Conservation (phyloP, 2,888 invertebrate species). For the Cyaniris semiargus region DNA sequence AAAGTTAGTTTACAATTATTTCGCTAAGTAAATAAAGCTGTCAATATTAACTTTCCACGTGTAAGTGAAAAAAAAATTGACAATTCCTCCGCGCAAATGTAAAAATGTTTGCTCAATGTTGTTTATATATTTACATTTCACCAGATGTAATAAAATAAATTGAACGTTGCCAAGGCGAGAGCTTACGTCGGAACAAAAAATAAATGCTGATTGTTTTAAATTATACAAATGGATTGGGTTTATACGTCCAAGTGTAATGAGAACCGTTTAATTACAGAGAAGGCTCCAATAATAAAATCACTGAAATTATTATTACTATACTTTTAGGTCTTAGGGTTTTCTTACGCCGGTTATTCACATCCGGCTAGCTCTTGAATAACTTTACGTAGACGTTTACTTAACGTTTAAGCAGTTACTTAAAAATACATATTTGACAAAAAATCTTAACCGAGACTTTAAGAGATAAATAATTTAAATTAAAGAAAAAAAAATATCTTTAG, state of each 20-base stretch:
- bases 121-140: conserved; percentile 23
- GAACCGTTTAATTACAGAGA: background rate
- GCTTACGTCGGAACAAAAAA: conserved; percentile 24
- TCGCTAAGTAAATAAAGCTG: background rate
- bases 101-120: background rate
- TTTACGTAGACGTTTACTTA: background rate
- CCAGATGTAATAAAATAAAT: conserved; percentile 30
- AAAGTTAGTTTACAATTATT: too few species aligned
- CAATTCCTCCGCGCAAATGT: background rate
- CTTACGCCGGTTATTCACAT: too few species aligned
- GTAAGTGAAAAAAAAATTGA: background rate
- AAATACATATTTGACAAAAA: too few species aligned
- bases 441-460: too few species aligned
- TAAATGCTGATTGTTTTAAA: conserved; percentile 29
- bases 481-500: too few species aligned
- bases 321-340: too few species aligned
- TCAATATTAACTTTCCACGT: background rate
- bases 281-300: background rate
- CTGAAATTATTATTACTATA: background rate
- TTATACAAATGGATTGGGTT: conserved; percentile 29
- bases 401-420: too few species aligned
- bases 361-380: background rate
- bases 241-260: conserved; percentile 2
- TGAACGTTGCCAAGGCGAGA: conserved; percentile 17
- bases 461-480: too few species aligned